Evolutionary conservation across 2,797 vertebrate species (phyloP).

Genomic region (Schizopygopsis malacanthus): DNA sequence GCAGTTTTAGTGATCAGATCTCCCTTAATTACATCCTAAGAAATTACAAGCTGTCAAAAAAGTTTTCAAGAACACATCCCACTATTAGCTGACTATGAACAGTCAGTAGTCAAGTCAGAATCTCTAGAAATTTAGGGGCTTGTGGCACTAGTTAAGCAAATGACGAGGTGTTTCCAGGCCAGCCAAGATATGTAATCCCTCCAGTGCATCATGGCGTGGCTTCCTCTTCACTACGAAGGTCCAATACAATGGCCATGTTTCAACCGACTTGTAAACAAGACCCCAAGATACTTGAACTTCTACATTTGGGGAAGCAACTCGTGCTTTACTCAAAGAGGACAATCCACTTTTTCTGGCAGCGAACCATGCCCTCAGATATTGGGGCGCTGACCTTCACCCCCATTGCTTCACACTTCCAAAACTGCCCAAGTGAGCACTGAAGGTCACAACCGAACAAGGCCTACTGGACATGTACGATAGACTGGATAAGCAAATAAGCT

Average conservation of each 20-base stretch:
- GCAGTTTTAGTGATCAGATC: background rate
- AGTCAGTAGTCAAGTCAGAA: background rate
- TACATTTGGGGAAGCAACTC: background rate
- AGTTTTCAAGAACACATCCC: background rate
- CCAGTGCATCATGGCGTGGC: background rate
- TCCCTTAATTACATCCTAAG: background rate
- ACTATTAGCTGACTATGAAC: background rate
- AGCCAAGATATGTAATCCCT: background rate
- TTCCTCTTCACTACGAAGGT: background rate
- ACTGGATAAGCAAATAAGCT: no score
- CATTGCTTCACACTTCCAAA: background rate
- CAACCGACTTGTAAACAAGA: background rate
- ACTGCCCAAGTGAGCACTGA: no score
- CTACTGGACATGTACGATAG: no score
- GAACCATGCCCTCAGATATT: background rate
- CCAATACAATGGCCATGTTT: background rate
- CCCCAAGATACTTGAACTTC: background rate
- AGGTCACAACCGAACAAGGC: no score
- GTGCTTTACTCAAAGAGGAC: background rate
- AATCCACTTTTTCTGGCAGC: background rate
- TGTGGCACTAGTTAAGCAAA: background rate
- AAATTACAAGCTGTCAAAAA: background rate
- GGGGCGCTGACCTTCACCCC: background rate
- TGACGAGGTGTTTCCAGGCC: background rate
- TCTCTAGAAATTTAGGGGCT: background rate